Evolutionary conservation across 2,797 vertebrate species (phyloP), one percentile per base, ranked within the genome.

Genomic region (Lateolabrax maculatus): DNA sequence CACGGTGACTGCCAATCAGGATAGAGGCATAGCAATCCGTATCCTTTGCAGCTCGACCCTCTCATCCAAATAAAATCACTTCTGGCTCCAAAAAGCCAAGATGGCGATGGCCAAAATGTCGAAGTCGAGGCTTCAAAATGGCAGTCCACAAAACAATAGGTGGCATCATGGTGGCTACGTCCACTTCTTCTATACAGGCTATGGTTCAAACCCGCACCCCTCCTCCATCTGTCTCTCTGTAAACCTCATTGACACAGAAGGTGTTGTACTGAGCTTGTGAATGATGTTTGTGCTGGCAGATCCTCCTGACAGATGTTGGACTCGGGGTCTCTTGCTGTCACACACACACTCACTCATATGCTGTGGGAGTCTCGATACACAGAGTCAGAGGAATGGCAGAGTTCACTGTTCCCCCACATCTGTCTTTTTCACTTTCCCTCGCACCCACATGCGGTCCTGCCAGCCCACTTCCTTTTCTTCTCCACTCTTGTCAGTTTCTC

Each of bases 241-340:
- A 21, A 53, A 18, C 64, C 68, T 66, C 76, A 41, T 29, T 76
- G 84, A 84, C 87, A 86, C 61, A 68, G 44, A 73, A 70, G 73
- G 83, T 84, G 80, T 80, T 80, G 62, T 80, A 90, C 86, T 79
- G 75, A 68, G 74, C 67, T 25, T 31, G 23, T 89, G 90, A 92
- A 57, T 71, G 86, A 92, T 87, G 88, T 78, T 76, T 68, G 76
- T 63, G 89, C 86, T 94, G 91, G 81, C 87, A 93, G 89, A 80
- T 87, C 76, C 76, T 74, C 85, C 27, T 85, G 88, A 90, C 87
- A 89, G 79, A 86, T 89, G 86, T 81, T 71, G 79, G 78, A 69
- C 85, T 57, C 8, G 0, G 34, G 83, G 80, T 81, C 79, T 84
- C 74, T 81, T 2, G 55, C 77, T 75, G 63, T 83, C 78, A 74